Evolutionary conservation across 2,888 invertebrate species (phyloP).

Genomic region (Cephus spinipes): DNA sequence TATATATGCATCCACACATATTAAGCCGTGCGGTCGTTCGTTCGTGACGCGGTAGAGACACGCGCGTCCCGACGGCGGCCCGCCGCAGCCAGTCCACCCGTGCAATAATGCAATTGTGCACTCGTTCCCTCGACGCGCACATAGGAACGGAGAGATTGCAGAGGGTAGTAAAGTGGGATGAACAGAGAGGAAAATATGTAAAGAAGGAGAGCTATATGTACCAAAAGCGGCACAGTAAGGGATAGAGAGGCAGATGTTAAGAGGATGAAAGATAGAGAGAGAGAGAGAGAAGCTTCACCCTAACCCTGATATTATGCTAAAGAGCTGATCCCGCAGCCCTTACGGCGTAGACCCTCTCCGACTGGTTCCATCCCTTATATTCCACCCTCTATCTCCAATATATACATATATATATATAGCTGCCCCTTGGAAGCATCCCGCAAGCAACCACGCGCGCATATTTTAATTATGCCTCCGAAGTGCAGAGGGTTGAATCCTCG

Average conservation of each 20-base stretch:
- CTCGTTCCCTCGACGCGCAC: slow-evolving; percentile 5
- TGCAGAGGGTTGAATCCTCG: slow-evolving; percentile 13
- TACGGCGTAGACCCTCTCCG: not conserved
- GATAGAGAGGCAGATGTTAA: too few species aligned
- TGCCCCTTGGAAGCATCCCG: not conserved
- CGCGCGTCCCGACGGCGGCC: not conserved
- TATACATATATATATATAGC: not conserved
- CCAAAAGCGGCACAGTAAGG: too few species aligned
- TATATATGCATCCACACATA: not conserved
- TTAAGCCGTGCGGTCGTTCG: not conserved
- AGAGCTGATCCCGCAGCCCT: slow-evolving; percentile 9
- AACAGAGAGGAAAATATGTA: too few species aligned
- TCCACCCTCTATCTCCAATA: not conserved
- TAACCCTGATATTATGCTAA: slow-evolving; percentile 18
- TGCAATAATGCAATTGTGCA: slow-evolving; percentile 18
- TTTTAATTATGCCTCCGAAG: slow-evolving; percentile 30
- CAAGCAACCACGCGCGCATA: slow-evolving; percentile 23
- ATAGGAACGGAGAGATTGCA: not conserved
- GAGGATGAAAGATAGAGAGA: not conserved
- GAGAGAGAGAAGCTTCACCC: not conserved
- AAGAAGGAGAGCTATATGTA: too few species aligned
- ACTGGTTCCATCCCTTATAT: slow-evolving; percentile 4
- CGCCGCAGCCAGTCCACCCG: not conserved
- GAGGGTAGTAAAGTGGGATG: too few species aligned
- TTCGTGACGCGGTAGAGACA: too few species aligned